A percentile compares a stretch with the other conserved stretches of the same genome.
Evolutionary conservation across 2,797 vertebrate genomes (phyloP).

Genomic region (Lacerta agilis): DNA sequence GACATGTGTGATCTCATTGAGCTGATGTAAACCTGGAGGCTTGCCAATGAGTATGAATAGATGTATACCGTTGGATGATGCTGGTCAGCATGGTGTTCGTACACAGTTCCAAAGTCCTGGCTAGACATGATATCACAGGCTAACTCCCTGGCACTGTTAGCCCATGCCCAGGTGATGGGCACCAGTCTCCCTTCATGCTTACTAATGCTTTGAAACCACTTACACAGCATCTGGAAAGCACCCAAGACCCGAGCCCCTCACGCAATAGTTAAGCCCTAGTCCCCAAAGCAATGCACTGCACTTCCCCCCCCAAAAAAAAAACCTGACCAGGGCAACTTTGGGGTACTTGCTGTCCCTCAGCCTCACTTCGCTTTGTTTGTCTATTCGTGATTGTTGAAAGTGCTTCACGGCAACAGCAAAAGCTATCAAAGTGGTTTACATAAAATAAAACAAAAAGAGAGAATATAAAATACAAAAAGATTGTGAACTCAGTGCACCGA

Average conservation of each 20-base stretch:
- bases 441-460: too few relatives aligned
- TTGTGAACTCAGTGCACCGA: too few relatives aligned
- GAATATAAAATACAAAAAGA: too few relatives aligned
- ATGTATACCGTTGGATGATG: not conserved
- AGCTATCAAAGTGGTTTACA: too few relatives aligned
- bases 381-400: rapidly evolving
- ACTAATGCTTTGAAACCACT: not conserved
- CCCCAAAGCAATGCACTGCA: not conserved
- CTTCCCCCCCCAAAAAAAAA: not conserved
- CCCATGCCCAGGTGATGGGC: too few relatives aligned
- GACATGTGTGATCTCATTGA: not conserved
- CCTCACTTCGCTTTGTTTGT: not conserved
- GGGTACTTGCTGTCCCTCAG: not conserved
- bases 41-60: not conserved
- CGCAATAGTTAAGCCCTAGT: too few relatives aligned
- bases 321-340: not conserved
- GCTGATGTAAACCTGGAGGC: not conserved
- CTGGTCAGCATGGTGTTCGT: not conserved
- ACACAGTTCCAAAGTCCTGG: not conserved
- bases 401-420: too few relatives aligned
- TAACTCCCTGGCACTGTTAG: not conserved
- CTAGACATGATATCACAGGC: not conserved
- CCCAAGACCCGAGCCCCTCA: not conserved
- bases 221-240: not conserved
- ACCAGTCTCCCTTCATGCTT: not conserved